Evolutionary conservation across 2,888 invertebrate genomes (phyloP).

Genomic region (Drosophila stalkeri): DNA sequence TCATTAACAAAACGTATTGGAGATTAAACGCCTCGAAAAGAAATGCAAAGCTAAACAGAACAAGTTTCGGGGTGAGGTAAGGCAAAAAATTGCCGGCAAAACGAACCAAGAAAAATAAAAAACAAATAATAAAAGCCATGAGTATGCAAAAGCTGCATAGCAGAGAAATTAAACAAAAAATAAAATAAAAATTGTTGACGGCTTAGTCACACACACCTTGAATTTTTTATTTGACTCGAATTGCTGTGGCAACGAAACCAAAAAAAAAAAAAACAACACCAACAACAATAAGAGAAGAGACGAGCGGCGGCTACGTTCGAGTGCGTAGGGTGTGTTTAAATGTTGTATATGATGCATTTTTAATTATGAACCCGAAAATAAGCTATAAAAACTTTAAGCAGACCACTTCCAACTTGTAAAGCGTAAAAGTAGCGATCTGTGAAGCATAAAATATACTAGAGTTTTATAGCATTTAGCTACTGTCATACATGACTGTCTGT

Average conservation of each 20-base stretch:
- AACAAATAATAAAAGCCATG: constrained; percentile 56
- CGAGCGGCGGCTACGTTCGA: constrained; percentile 52
- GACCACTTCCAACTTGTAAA: constrained; percentile 47
- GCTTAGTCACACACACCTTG: constrained; percentile 82
- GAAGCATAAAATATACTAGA: constrained; percentile 66
- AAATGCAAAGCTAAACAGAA: constrained; percentile 57
- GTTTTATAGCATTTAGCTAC: constrained; percentile 41
- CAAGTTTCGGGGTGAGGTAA: constrained; percentile 39
- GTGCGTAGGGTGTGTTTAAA: constrained; percentile 68
- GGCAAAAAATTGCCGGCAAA: constrained; percentile 62
- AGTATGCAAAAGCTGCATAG: constrained; percentile 67
- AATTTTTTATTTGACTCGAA: constrained; percentile 51
- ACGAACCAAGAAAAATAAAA: constrained; percentile 39
- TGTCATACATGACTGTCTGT: constrained; percentile 19
- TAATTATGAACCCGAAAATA: constrained; percentile 69
- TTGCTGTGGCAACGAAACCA: constrained; percentile 73
- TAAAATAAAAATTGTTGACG: constrained; percentile 63
- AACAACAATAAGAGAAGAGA: constrained; percentile 39
- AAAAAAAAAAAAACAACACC: constrained; percentile 16
- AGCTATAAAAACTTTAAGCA: constrained; percentile 52
- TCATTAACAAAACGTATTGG: constrained; percentile 77
- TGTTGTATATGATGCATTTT: constrained; percentile 69
- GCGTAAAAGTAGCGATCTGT: constrained; percentile 54
- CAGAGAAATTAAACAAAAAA: constrained; percentile 56
- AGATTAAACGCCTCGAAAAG: constrained; percentile 60